Conservation (phyloP, 1,140 invertebrate genomes). For the Agrilus planipennis region DNA sequence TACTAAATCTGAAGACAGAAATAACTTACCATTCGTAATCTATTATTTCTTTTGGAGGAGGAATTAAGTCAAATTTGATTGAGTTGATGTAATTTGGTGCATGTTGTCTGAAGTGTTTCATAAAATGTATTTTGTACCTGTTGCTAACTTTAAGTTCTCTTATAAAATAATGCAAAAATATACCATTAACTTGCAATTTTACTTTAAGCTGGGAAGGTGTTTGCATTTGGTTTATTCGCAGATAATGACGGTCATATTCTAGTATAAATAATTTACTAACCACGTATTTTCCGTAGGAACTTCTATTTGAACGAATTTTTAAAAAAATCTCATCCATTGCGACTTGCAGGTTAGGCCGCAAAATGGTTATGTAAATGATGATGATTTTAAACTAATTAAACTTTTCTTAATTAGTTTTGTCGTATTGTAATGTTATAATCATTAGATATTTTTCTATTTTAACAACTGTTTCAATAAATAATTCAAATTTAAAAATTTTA, state of each 20-base stretch:
- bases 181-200: slow-evolving; percentile 11
- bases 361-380: too few relatives aligned
- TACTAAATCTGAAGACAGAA: neutral
- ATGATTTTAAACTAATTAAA: too few relatives aligned
- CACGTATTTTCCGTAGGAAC: neutral
- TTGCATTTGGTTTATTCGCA: too few relatives aligned
- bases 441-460: too few relatives aligned
- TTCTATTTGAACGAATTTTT: neutral
- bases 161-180: slow-evolving; percentile 21
- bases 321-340: neutral
- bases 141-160: slow-evolving; percentile 17
- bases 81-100: neutral
- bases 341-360: neutral
- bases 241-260: too few relatives aligned
- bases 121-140: slow-evolving; percentile 16
- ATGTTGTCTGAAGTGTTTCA: slow-evolving; percentile 3
- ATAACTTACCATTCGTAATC: slow-evolving; percentile 51
- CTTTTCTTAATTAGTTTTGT: neutral
- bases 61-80: slow-evolving; percentile 28
- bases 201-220: neutral
- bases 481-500: too few relatives aligned
- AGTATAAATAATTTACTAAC: neutral
- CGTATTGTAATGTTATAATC: neutral
- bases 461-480: too few relatives aligned
- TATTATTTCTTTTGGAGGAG: slow-evolving; percentile 46